phyloP scores from a whole-genome alignment of 2,797 vertebrate species.

The Bradypus variegatus region DNA sequence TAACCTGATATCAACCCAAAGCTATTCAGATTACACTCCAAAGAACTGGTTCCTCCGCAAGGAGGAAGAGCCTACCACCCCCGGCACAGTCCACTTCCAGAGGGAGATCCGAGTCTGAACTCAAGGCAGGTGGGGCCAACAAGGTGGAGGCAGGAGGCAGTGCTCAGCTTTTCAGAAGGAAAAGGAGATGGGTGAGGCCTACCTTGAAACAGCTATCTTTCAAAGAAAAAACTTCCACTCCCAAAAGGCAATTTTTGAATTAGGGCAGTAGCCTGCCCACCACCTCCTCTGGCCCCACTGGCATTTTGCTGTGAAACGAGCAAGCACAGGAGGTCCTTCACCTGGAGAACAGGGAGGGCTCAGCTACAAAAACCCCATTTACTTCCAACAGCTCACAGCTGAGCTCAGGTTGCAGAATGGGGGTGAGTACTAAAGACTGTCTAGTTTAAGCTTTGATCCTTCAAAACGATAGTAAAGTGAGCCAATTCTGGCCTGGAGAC shows the following conservation, averaged over 20 bases:
- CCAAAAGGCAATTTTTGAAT: conserved; percentile 47
- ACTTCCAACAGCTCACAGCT: conserved; percentile 35
- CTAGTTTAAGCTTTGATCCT: conserved; percentile 56
- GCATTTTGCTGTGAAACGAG: conserved; percentile 41
- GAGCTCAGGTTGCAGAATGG: conserved; percentile 40
- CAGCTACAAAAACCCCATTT: conserved; percentile 56
- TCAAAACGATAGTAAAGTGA: conserved; percentile 47
- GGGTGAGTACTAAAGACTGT: conserved; percentile 41
- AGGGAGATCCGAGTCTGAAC: not conserved
- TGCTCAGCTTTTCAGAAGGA: not conserved
- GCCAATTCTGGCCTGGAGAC: conserved; percentile 34
- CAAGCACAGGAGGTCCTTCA: conserved; percentile 4
- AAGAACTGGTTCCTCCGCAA: not conserved
- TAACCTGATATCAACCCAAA: not conserved
- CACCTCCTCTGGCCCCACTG: not conserved
- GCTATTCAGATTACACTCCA: not conserved
- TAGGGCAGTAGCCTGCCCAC: conserved; percentile 34
- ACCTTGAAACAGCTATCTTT: conserved; percentile 42
- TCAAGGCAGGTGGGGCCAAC: not conserved
- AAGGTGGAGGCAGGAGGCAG: not conserved
- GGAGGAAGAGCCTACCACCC: not conserved
- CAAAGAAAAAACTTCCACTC: conserved; percentile 48
- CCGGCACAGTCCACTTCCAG: not conserved
- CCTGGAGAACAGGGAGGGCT: conserved; percentile 22
- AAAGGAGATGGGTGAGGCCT: conserved; percentile 40